These are phyloP conservation scores for Philhelius pedissequus DNA, from an alignment of 2,888 invertebrate species.

Conservation along the genomic window DNA sequence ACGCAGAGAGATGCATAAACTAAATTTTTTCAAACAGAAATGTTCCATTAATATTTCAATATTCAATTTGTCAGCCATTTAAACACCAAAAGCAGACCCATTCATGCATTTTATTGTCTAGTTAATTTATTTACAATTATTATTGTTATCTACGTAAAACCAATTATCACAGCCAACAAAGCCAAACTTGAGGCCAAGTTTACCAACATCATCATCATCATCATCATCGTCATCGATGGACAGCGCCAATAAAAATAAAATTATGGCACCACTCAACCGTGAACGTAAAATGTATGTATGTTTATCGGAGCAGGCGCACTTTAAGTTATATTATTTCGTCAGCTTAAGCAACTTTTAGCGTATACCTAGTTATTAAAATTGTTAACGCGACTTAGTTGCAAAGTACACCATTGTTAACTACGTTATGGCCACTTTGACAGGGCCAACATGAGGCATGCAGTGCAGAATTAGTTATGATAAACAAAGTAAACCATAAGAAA, in stretches of 20 bases:
- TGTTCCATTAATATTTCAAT: too few relatives aligned
- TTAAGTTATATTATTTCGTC: slow-evolving; percentile 13
- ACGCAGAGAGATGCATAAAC: too few relatives aligned
- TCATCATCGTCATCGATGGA: slow-evolving; percentile 10
- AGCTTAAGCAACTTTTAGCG: slow-evolving; percentile 50
- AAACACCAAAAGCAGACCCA: too few relatives aligned
- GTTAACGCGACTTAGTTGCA: slow-evolving; percentile 60
- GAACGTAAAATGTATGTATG: too few relatives aligned
- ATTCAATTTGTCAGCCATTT: too few relatives aligned
- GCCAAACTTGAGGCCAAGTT: slow-evolving; percentile 29
- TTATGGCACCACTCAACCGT: slow-evolving; percentile 34
- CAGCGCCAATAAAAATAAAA: slow-evolving; percentile 10
- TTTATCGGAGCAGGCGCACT: not conserved
- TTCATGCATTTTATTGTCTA: not conserved
- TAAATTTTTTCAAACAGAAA: too few relatives aligned
- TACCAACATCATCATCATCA: slow-evolving; percentile 2
- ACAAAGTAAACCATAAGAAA: slow-evolving; percentile 30
- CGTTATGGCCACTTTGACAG: slow-evolving; percentile 41
- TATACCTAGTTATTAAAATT: slow-evolving; percentile 66
- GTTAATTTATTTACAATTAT: not conserved
- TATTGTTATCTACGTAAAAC: not conserved
- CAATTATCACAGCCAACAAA: not conserved
- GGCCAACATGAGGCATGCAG: not conserved
- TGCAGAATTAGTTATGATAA: slow-evolving; percentile 8
- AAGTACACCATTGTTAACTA: slow-evolving; percentile 2